These are phyloP conservation scores for Ciconia boyciana DNA, from an alignment of 2,113 vertebrate species.

Conservation along the genomic window DNA sequence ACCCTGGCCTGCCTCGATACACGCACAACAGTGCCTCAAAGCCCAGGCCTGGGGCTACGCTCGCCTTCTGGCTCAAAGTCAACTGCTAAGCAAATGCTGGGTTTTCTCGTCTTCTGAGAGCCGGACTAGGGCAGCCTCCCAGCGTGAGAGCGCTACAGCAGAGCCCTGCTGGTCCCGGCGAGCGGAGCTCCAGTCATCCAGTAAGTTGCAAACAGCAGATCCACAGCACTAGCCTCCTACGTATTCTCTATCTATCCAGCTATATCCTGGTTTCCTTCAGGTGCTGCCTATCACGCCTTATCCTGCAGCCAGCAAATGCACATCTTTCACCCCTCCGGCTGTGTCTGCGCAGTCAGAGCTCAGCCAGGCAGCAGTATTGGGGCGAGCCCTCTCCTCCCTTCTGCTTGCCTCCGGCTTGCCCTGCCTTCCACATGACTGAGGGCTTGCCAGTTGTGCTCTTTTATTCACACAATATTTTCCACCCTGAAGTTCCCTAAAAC, in stretches of 20 bases:
- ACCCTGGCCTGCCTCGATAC: neutral
- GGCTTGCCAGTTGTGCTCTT: neutral
- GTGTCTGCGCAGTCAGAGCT: neutral
- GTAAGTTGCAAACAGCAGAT: too few relatives aligned
- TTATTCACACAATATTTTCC: neutral
- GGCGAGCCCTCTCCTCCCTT: neutral
- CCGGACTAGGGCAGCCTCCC: neutral
- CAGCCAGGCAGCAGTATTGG: rapidly evolving
- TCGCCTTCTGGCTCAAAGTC: neutral
- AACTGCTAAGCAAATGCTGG: neutral
- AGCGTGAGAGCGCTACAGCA: rapidly evolving
- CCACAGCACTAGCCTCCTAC: neutral
- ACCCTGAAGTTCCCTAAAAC: neutral
- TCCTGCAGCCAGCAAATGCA: neutral
- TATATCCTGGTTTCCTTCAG: neutral
- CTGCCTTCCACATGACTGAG: neutral
- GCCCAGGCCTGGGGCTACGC: neutral
- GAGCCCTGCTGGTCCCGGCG: neutral
- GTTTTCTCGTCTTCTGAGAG: neutral
- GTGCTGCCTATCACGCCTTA: neutral
- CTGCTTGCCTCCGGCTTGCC: neutral
- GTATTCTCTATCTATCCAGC: neutral
- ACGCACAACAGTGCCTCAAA: neutral
- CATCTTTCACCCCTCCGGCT: neutral
- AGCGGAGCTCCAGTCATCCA: neutral